These are phyloP conservation scores for Brachypterus glaber DNA, from an alignment of 2,888 invertebrate genomes.

Conservation along the genomic window DNA sequence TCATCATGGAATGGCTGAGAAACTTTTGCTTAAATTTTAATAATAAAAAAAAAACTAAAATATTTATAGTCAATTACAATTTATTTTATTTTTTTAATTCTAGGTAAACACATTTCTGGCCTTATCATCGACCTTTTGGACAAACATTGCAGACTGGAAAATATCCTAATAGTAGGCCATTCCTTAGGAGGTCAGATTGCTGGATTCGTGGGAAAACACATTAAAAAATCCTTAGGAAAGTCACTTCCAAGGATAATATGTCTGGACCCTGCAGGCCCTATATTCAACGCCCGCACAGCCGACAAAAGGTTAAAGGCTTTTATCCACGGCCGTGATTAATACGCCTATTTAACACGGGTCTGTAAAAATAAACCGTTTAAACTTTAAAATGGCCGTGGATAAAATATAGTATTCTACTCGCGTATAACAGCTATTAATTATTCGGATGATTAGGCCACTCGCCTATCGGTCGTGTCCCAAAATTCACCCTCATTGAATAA, in stretches of 20 bases:
- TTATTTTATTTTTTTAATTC: conserved; percentile 11
- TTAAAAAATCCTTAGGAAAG: conserved; percentile 21
- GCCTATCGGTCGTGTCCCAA: too few relatives aligned
- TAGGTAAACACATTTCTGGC: conserved; percentile 25
- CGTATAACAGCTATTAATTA: too few relatives aligned
- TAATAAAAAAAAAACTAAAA: too few relatives aligned
- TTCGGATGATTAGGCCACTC: too few relatives aligned
- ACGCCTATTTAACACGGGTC: too few relatives aligned
- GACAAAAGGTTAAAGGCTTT: conserved; percentile 5
- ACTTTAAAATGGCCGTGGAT: too few relatives aligned
- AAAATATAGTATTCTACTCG: too few relatives aligned
- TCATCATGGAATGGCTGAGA: too few relatives aligned
- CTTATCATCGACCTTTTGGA: conserved; percentile 23
- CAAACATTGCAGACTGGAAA: conserved; percentile 22
- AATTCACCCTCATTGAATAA: too few relatives aligned
- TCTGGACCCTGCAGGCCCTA: conserved; percentile 29
- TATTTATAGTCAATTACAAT: conserved; percentile 2
- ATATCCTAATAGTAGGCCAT: conserved; percentile 29
- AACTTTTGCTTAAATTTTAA: too few relatives aligned
- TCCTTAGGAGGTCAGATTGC: conserved; percentile 29
- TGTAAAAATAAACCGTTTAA: too few relatives aligned
- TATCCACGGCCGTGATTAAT: too few relatives aligned
- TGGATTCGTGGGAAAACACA: conserved; percentile 28
- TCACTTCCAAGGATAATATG: conserved; percentile 27
- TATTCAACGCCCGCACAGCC: conserved; percentile 11